Percentiles rank a stretch among this genome's conserved stretches.
Evolutionary conservation across 2,888 invertebrate genomes (phyloP).

Genomic region (Platerodrilus igneus): DNA sequence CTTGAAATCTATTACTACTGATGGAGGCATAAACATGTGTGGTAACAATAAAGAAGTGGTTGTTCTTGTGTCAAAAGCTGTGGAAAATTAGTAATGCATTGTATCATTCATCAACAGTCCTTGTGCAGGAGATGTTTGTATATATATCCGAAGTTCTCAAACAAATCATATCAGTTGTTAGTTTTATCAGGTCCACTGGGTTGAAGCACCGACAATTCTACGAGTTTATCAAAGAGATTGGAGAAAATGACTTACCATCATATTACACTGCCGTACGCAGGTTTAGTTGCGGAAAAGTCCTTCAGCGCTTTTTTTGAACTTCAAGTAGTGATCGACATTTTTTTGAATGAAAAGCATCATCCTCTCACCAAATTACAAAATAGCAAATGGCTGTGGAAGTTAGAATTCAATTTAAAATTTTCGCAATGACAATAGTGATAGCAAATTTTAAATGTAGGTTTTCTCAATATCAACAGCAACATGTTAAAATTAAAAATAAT

Average conservation of each 20-base stretch:
- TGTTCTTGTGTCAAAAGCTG: slow-evolving; percentile 33
- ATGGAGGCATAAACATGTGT: slow-evolving; percentile 34
- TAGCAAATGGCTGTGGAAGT: slow-evolving; percentile 30
- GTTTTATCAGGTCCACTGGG: slow-evolving; percentile 33
- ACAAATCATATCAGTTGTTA: slow-evolving; percentile 35
- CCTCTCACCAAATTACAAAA: slow-evolving; percentile 29
- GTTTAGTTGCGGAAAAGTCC: slow-evolving; percentile 22
- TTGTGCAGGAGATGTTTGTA: slow-evolving; percentile 38
- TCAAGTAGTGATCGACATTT: slow-evolving; percentile 21
- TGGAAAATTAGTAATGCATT: slow-evolving; percentile 34
- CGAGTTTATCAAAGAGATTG: slow-evolving; percentile 32
- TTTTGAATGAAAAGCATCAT: slow-evolving; percentile 26
- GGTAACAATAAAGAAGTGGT: slow-evolving; percentile 32
- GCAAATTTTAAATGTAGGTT: too few relatives aligned
- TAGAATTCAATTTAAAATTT: too few relatives aligned
- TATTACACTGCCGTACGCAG: too few relatives aligned
- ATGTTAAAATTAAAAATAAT: too few relatives aligned
- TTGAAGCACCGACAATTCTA: slow-evolving; percentile 32
- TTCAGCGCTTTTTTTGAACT: slow-evolving; percentile 19
- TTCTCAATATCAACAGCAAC: too few relatives aligned
- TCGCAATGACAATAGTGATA: too few relatives aligned
- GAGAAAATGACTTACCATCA: slow-evolving; percentile 28
- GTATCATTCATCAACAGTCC: slow-evolving; percentile 35
- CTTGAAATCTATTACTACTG: slow-evolving; percentile 30
- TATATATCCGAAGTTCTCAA: slow-evolving; percentile 37